These are phyloP conservation scores for Torymus tubicola DNA, from an alignment of 2,888 invertebrate genomes.

Conservation along the genomic window DNA sequence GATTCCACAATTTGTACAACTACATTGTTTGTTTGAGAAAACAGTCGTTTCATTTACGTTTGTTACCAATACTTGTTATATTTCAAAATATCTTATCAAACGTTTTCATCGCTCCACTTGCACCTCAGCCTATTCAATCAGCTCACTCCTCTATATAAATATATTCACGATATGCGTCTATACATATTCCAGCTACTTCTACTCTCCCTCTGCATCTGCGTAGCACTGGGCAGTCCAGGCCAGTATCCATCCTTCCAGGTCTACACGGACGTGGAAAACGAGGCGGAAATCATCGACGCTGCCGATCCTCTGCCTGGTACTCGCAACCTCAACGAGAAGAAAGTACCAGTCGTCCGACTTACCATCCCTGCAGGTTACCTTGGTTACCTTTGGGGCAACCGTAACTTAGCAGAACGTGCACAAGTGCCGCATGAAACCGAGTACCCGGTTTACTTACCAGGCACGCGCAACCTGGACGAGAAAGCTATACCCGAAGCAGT, in stretches of 20 bases:
- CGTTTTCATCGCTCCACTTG: too few species aligned
- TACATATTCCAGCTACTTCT: slow-evolving; percentile 62
- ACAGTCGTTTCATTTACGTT: too few species aligned
- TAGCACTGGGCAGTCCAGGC: slow-evolving; percentile 56
- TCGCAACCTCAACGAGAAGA: slow-evolving; percentile 66
- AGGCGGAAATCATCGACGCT: slow-evolving; percentile 61
- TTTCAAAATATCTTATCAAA: too few species aligned
- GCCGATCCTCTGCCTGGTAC: slow-evolving; percentile 63
- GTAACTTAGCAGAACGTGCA: slow-evolving; percentile 63
- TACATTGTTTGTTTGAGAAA: too few species aligned
- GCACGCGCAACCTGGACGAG: slow-evolving; percentile 64
- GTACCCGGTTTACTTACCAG: slow-evolving; percentile 57
- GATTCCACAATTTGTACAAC: too few species aligned
- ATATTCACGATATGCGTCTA: too few species aligned
- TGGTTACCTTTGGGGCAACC: slow-evolving; percentile 49
- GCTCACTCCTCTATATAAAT: background rate
- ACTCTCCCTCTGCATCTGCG: slow-evolving; percentile 60
- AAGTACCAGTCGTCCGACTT: slow-evolving; percentile 64
- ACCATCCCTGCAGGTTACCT: slow-evolving; percentile 46
- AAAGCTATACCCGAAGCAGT: slow-evolving; percentile 65
- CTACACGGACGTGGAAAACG: slow-evolving; percentile 59
- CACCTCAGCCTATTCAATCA: too few species aligned
- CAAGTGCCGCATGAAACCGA: slow-evolving; percentile 50
- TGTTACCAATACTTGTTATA: too few species aligned
- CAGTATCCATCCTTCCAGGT: slow-evolving; percentile 40